Percentiles rank a stretch among this genome's conserved stretches.
Conservation (phyloP, 2,113 vertebrate species). For the Rhea americana region DNA sequence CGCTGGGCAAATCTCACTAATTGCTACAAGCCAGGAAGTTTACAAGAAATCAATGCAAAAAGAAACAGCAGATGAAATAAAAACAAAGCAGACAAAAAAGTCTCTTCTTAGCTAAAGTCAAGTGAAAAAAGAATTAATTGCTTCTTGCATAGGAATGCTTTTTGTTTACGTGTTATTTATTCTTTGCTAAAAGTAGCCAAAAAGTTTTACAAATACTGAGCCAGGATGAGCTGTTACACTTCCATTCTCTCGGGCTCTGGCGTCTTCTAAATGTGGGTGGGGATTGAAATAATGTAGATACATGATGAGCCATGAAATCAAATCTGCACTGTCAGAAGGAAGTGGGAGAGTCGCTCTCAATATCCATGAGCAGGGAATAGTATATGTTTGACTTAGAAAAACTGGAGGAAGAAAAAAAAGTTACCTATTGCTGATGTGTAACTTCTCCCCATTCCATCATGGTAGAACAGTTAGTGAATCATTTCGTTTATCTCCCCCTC, state of each 20-base stretch:
- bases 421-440: not conserved
- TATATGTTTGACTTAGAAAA: not conserved
- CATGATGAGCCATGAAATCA: not conserved
- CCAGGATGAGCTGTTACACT: not conserved
- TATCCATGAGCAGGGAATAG: not conserved
- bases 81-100: not conserved
- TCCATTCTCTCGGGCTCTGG: not conserved
- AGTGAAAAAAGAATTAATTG: not conserved
- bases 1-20: not conserved
- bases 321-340: not conserved
- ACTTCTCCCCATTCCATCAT: not conserved
- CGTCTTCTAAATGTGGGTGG: not conserved
- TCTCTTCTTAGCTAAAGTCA: not conserved
- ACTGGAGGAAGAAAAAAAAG: not conserved
- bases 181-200: not conserved
- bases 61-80: not conserved
- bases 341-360: not conserved
- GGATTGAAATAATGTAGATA: not conserved
- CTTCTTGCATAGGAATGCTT: not conserved
- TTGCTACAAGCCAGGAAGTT: not conserved
- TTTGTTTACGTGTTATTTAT: not conserved
- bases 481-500: not conserved
- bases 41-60: slow-evolving; percentile 19
- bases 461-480: not conserved
- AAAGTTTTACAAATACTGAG: not conserved